Conservation (phyloP, 2,797 vertebrate species). For the Halcyon smyrnensis region DNA sequence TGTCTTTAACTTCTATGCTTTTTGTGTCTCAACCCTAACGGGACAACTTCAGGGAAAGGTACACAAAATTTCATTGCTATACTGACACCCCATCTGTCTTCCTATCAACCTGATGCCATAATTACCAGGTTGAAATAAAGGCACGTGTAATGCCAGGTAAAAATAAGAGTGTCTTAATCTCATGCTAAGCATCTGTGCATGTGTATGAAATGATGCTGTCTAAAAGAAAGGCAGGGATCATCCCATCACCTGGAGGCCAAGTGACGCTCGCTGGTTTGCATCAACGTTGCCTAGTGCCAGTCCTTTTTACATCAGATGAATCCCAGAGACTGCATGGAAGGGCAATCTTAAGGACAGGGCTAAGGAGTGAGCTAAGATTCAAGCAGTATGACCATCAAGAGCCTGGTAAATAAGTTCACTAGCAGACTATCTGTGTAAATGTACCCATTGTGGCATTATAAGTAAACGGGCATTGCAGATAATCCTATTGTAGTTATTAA, state of each 20-base stretch:
- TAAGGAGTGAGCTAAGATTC: not conserved
- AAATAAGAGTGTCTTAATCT: not conserved
- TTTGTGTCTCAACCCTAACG: not conserved
- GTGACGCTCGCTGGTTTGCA: not conserved
- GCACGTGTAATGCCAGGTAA: not conserved
- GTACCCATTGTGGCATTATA: not conserved
- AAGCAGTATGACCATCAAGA: not conserved
- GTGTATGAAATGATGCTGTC: not conserved
- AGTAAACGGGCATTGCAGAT: not conserved
- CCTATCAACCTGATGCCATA: not conserved
- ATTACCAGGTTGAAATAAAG: conserved; percentile 1
- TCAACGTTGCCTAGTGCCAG: not conserved
- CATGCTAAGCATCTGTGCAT: not conserved
- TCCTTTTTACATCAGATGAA: not conserved
- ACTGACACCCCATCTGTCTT: not conserved
- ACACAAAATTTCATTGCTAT: not conserved
- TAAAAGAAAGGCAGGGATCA: not conserved
- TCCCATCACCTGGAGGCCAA: not conserved
- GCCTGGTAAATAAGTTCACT: not conserved
- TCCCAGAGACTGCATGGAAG: accelerated
- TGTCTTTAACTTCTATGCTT: not conserved
- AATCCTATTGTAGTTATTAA: not conserved
- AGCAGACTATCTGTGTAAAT: not conserved
- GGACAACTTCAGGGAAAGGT: not conserved
- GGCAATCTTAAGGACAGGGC: not conserved